Evolutionary conservation across 1,140 invertebrate genomes (phyloP).

Genomic region (Ephestia elutella): DNA sequence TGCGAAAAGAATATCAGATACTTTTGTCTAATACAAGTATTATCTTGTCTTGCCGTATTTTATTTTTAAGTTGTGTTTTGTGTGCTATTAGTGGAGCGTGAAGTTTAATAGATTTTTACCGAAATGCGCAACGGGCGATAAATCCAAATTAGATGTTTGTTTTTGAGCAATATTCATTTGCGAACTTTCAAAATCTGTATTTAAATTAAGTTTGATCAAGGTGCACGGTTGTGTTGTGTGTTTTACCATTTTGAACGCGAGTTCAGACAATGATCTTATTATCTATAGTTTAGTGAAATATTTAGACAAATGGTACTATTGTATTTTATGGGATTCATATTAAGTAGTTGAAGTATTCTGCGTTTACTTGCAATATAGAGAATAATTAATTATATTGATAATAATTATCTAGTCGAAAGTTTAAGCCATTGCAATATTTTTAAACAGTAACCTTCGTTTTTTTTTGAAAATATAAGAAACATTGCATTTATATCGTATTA

Average conservation of each 20-base stretch:
- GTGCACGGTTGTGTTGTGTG: not conserved
- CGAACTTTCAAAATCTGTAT: not conserved
- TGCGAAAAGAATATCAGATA: conserved; percentile 14
- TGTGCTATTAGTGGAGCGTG: not conserved
- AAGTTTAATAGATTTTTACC: no score
- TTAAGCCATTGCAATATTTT: conserved; percentile 69
- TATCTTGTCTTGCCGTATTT: conserved; percentile 52
- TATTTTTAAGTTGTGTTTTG: conserved; percentile 7
- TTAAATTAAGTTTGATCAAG: not conserved
- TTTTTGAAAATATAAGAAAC: conserved; percentile 28
- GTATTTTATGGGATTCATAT: conserved; percentile 1
- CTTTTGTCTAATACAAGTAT: conserved; percentile 46
- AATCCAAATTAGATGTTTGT: no score
- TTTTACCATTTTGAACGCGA: not conserved
- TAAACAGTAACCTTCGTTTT: conserved; percentile 31
- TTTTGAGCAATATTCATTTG: not conserved
- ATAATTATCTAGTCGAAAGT: conserved; percentile 68
- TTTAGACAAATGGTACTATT: conserved; percentile 5
- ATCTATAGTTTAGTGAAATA: conserved; percentile 1
- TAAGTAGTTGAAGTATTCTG: not conserved
- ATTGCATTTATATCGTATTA: conserved; percentile 32
- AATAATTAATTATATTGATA: conserved; percentile 53
- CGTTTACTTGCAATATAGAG: conserved; percentile 45
- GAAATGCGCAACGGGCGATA: no score
- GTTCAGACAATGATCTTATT: conserved; percentile 1